These are phyloP conservation scores for Odontocerum albicorne DNA, from an alignment of 2,888 invertebrate genomes.

Conservation along the genomic window DNA sequence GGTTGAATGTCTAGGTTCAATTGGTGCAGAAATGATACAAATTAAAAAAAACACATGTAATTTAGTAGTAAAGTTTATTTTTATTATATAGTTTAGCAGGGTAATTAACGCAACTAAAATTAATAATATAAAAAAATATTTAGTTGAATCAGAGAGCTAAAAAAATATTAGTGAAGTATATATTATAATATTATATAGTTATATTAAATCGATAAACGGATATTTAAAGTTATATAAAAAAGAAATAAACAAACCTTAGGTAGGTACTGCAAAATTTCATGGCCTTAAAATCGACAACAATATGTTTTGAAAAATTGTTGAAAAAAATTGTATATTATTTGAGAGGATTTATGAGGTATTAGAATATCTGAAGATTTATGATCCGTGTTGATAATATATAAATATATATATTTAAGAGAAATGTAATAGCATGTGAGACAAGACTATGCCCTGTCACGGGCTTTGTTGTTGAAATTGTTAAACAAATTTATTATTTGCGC, in stretches of 20 bases:
- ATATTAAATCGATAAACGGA: conserved; percentile 11
- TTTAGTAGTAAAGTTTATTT: conserved; percentile 12
- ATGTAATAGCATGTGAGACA: conserved; percentile 28
- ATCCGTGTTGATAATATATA: conserved; percentile 2
- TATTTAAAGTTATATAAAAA: conserved; percentile 19
- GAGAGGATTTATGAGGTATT: conserved; percentile 29
- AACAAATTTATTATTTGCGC: neutral
- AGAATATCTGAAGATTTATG: conserved; percentile 1
- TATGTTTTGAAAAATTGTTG: conserved; percentile 40
- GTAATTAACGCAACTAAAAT: conserved; percentile 32
- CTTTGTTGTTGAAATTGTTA: conserved; percentile 1
- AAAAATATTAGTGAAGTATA: conserved; percentile 13
- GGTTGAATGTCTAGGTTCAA: no score
- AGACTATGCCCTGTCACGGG: conserved; percentile 28
- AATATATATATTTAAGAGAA: conserved; percentile 35
- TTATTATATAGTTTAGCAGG: conserved; percentile 34
- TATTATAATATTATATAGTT: conserved; percentile 17
- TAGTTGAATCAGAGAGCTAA: conserved; percentile 17
- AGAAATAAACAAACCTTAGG: conserved; percentile 22
- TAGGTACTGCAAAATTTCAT: conserved; percentile 37
- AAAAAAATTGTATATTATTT: conserved; percentile 46
- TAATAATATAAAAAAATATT: conserved; percentile 31
- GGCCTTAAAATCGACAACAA: conserved; percentile 48
- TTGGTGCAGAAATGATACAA: neutral
- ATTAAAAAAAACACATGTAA: conserved; percentile 9